These are phyloP conservation scores for Leucozona laternaria DNA, from an alignment of 2,888 invertebrate species.

Conservation along the genomic window DNA sequence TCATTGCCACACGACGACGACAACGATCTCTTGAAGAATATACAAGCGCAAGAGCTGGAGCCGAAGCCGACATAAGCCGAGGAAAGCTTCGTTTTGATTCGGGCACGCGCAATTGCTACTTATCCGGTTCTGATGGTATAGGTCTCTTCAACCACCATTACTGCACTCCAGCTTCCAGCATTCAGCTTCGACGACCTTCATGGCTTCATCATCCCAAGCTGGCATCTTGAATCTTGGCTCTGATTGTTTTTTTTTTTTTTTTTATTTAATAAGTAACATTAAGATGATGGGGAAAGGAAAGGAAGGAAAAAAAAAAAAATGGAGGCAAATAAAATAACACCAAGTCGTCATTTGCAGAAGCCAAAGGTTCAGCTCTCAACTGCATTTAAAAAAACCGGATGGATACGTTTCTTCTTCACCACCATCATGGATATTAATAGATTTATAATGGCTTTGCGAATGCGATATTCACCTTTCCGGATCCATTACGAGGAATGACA, in stretches of 20 bases:
- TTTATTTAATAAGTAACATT: slow-evolving; percentile 25
- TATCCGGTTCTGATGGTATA: slow-evolving; percentile 41
- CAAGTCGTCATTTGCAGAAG: slow-evolving; percentile 68
- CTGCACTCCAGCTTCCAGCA: slow-evolving; percentile 25
- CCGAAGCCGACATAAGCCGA: slow-evolving; percentile 51
- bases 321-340: slow-evolving; percentile 57
- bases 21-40: slow-evolving; percentile 43
- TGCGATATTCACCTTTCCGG: slow-evolving; percentile 75
- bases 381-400: slow-evolving; percentile 70
- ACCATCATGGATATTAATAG: slow-evolving; percentile 74
- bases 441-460: slow-evolving; percentile 73
- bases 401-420: slow-evolving; percentile 68
- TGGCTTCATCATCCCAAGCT: slow-evolving; percentile 67
- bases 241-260: slow-evolving; percentile 26
- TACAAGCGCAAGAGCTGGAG: slow-evolving; percentile 23
- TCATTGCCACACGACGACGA: slow-evolving; percentile 36
- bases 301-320: slow-evolving; percentile 32
- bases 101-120: slow-evolving; percentile 71
- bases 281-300: slow-evolving; percentile 44
- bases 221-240: slow-evolving; percentile 31
- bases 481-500: slow-evolving; percentile 75
- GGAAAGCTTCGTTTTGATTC: slow-evolving; percentile 57
- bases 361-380: slow-evolving; percentile 63
- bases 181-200: slow-evolving; percentile 67
- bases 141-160: slow-evolving; percentile 31